Percentiles rank a stretch among this genome's conserved stretches.
Conservation (phyloP, 30 jellyfish, hydroid and myxozoan genomes). For the Sanderia malayensis region DNA sequence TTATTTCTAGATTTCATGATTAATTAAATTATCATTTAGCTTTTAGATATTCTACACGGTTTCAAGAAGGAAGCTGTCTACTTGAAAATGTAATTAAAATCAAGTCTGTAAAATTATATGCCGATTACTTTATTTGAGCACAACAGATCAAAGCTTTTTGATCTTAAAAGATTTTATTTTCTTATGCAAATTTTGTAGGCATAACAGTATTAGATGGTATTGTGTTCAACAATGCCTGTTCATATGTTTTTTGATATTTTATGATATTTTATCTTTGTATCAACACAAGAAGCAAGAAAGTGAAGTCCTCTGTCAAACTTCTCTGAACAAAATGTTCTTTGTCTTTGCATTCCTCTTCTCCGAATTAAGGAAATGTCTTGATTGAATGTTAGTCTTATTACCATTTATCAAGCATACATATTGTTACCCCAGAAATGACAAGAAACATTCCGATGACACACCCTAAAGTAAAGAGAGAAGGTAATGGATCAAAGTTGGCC, state of each 20-base stretch:
- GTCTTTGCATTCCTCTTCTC: too few relatives aligned
- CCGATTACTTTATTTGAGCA: too few relatives aligned
- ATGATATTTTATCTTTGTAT: background rate
- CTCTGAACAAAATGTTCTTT: too few relatives aligned
- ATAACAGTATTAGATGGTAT: background rate
- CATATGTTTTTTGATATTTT: background rate
- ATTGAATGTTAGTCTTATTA: too few relatives aligned
- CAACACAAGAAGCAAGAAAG: background rate
- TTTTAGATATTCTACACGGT: too few relatives aligned
- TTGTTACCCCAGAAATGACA: slow-evolving; percentile 5
- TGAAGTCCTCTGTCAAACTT: too few relatives aligned
- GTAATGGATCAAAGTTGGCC: too few relatives aligned
- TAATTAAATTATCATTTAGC: too few relatives aligned
- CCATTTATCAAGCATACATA: slow-evolving; percentile 3
- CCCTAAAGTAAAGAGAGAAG: background rate
- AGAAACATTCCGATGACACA: slow-evolving; percentile 8
- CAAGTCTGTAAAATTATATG: background rate
- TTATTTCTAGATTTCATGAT: too few relatives aligned
- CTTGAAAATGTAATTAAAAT: too few relatives aligned
- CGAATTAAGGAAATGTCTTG: too few relatives aligned
- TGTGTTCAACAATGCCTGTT: background rate
- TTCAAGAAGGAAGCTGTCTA: too few relatives aligned
- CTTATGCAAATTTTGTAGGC: background rate
- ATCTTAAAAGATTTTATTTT: background rate
- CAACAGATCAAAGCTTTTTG: background rate